phyloP scores from a whole-genome alignment of 2,113 vertebrate genomes.

The Grammomys dolichurus region DNA sequence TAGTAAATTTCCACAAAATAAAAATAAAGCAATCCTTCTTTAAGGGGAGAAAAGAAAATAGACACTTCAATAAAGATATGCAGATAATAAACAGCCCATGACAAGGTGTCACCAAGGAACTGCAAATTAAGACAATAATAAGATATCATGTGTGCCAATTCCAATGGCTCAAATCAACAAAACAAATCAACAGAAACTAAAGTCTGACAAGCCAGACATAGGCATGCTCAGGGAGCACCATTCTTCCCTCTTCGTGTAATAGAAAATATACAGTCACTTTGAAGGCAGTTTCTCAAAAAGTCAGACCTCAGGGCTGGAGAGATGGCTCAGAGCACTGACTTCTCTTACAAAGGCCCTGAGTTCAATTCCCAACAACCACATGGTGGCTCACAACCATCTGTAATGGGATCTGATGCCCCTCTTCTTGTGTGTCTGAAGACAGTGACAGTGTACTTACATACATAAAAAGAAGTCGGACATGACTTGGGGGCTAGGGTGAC shows the following conservation, averaged over 20 bases:
- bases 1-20: too few species aligned
- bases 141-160: background rate
- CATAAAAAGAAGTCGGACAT: background rate
- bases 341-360: too few species aligned
- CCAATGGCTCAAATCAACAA: slow-evolving; percentile 1
- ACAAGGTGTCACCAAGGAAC: background rate
- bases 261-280: background rate
- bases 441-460: too few species aligned
- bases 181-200: slow-evolving; percentile 2
- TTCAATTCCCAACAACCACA: too few species aligned
- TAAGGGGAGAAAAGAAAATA: background rate
- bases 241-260: background rate
- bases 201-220: background rate
- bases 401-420: too few species aligned
- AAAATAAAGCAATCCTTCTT: background rate
- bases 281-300: slow-evolving; percentile 7
- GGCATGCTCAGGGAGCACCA: background rate
- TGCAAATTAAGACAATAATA: background rate
- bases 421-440: too few species aligned
- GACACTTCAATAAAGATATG: background rate
- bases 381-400: too few species aligned
- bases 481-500: background rate
- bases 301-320: background rate
- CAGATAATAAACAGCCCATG: background rate
- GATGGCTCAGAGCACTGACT: too few species aligned